Evolutionary conservation across 2,888 invertebrate genomes (phyloP), one percentile per base, ranked within the genome.

Genomic region (Mythimna lalbum): DNA sequence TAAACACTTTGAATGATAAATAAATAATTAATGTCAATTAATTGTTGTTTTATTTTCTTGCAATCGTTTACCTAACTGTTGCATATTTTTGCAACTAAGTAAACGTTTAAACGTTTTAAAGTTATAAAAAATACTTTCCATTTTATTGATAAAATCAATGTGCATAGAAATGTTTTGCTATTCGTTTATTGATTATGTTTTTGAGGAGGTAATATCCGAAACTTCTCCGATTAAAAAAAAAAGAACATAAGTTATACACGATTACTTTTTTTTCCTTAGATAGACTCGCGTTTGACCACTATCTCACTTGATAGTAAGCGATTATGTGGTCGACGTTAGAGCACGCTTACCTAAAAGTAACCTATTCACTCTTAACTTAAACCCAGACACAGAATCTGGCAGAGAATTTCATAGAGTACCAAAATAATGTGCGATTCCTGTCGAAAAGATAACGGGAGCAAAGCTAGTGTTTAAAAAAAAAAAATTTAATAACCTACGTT

Each of bases 1-100:
- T 27, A 27, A 52, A 47, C 60, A 39, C 36, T 74, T 56, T 33
- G 9, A 61, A 39, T 68, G 60, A 63, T 71, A 60, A 71, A 72
- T 78, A 76, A 64, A 76, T 36, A 60, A 81, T 77, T 0, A 52
- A 67, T 62, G 47, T 33, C 50, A 49, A 50, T 72, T 63, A 65
- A 67, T 76, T 64, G 47, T 56, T 61, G 76, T 76, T 80, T 78
- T 64, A 76, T 76, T 78, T 81, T 65, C 52, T 49, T 39, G 47
- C 31, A 55, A 17, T 55, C 49, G 23, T 63, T 61, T 57, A 59
- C 21, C 31, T 47, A 19, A 31, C 31, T 12, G 7, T 33, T 72
- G 1, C 23, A 47, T 52, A 33, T n/a, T 4, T 47, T 39, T 14
- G 27, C 5, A 27, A 55, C 55, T 49, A 12, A 47, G 4, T 31